Base-by-base conservation (phyloP, 2,113 vertebrate genomes). In the Gallinago undulata region DNA sequence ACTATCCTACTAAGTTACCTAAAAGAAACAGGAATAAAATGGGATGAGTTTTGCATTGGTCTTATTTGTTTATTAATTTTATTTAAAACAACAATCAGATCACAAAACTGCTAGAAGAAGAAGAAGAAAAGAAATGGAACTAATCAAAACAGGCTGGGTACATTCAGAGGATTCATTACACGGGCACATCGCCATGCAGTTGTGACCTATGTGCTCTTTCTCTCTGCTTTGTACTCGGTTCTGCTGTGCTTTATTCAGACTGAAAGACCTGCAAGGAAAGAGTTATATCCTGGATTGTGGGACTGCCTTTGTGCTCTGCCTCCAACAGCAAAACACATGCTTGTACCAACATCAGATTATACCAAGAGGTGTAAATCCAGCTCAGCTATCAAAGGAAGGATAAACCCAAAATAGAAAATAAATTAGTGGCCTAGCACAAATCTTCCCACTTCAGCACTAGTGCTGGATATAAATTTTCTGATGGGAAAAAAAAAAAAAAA, bases 351-450 rank as follows among this genome's bases (percentile, higher is more conserved):
- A 81, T 64, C 73, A 91, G 86, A 93, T 95, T 97, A 93, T 48
- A 84, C 31, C 80, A 43, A 75, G 89, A 94, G 91, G 93, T 94
- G 93, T 75, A 97, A 96, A 97, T 96, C 94, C 86, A 91, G 86
- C 77, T 95, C 83, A 94, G 73, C 76, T 90, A 84, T 81, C 84
- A 94, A 89, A 92, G 72, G 79, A 85, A 90, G 73, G 93, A 96
- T 92, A 73, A 93, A 50, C 86, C 39, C 51, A 92, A 95, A 96
- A 89, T 75, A 97, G 89, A 93, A 96, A 72, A 90, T 77, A 94
- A 90, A 93, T 92, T 79, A 95, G 90, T 79, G 50, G 35, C 85
- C 87, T 91, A 76, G 53, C 2, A 3, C 68, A 93, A 87, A 76
- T 93, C 92, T 93, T 93, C 48, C 53, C 39, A 45, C 66, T 87